Conservation (phyloP, 2,113 vertebrate species). For the Pedetes capensis region DNA sequence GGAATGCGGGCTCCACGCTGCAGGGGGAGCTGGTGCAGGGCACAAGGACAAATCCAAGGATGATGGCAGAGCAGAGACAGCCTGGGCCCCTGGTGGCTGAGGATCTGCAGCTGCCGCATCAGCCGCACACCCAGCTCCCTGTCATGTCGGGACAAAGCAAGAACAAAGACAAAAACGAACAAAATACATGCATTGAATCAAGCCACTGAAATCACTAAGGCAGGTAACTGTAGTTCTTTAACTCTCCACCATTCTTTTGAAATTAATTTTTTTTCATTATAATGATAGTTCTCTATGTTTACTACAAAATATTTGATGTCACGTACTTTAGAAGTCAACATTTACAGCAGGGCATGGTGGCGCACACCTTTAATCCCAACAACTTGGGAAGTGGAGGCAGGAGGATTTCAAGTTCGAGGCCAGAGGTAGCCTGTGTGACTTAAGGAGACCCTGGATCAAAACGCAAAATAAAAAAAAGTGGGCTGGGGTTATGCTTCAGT, state of each 20-base stretch:
- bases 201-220: background rate
- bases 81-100: accelerated
- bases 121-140: background rate
- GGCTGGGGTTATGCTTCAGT: no score
- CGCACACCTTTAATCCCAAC: no score
- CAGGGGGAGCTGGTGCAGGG: background rate
- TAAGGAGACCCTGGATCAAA: no score
- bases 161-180: background rate
- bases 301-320: background rate
- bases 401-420: no score
- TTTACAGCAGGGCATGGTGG: no score
- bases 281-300: background rate
- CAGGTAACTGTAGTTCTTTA: background rate
- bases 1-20: background rate
- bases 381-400: no score
- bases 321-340: background rate
- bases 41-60: background rate
- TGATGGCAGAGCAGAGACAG: accelerated
- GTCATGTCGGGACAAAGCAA: background rate
- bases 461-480: no score
- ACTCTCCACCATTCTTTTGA: background rate
- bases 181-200: background rate
- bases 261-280: background rate
- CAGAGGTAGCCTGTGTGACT: no score
- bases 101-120: accelerated